A percentile compares a stretch with the other conserved stretches of the same genome.
phyloP scores from a whole-genome alignment of 1,140 invertebrate genomes.

The Zaprionus ornatus region DNA sequence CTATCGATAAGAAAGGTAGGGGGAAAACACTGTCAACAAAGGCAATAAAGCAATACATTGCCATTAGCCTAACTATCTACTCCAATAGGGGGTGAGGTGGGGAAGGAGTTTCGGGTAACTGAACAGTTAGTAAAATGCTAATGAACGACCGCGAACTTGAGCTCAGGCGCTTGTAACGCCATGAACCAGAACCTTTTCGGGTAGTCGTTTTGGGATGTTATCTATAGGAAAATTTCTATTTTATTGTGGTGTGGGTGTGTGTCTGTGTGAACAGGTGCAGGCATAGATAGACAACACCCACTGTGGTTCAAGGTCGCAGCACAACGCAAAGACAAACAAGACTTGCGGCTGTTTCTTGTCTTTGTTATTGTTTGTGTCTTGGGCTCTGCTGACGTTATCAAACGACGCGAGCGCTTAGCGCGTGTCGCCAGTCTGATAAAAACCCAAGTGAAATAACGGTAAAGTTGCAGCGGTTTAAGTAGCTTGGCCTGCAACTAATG shows the following conservation, averaged over 20 bases:
- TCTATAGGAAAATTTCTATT: conserved; percentile 57
- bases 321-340: conserved; percentile 35
- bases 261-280: conserved; percentile 63
- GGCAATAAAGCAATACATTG: conserved; percentile 35
- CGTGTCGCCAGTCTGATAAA: conserved; percentile 45
- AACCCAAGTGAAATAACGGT: conserved; percentile 7
- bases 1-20: conserved; percentile 68
- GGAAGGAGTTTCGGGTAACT: conserved; percentile 34
- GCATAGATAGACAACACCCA: conserved; percentile 44
- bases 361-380: conserved; percentile 18
- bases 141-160: conserved; percentile 79
- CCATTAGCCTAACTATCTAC: conserved; percentile 69
- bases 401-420: conserved; percentile 7
- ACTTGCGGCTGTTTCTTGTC: conserved; percentile 10
- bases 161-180: conserved; percentile 52
- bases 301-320: conserved; percentile 65
- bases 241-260: conserved; percentile 37
- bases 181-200: conserved; percentile 43
- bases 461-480: conserved; percentile 8
- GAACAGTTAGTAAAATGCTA: conserved; percentile 62
- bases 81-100: not conserved
- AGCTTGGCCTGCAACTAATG: conserved; percentile 30
- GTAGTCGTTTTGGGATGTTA: conserved; percentile 35
- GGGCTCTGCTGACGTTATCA: conserved; percentile 21
- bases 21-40: conserved; percentile 31